These are phyloP conservation scores for Puntigrus tetrazona DNA, from an alignment of 2,113 vertebrate genomes.

Conservation along the genomic window DNA sequence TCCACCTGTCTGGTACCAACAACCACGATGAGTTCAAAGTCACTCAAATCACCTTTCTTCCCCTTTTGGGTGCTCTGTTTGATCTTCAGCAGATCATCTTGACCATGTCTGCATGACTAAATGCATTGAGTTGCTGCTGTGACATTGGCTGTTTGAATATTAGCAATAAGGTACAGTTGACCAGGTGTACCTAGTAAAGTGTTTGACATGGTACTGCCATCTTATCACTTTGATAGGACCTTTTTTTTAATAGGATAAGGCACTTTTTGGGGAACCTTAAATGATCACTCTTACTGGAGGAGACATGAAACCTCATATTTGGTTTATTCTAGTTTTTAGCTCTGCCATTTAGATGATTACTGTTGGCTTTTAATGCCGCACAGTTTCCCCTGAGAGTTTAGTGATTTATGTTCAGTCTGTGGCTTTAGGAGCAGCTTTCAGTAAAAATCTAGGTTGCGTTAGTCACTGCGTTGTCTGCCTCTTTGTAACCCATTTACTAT, in stretches of 20 bases:
- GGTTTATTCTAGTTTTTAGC: background rate
- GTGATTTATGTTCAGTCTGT: slow-evolving; percentile 34
- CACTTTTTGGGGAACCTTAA: background rate
- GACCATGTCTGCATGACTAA: too few relatives aligned
- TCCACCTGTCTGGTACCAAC: too few relatives aligned
- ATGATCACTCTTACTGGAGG: background rate
- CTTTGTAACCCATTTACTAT: slow-evolving; percentile 40
- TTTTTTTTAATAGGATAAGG: background rate
- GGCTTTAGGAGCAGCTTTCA: slow-evolving; percentile 33
- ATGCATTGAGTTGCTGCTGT: too few relatives aligned
- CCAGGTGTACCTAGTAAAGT: too few relatives aligned
- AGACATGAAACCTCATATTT: background rate
- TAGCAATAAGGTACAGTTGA: too few relatives aligned
- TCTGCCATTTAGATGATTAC: background rate
- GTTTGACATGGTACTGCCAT: background rate
- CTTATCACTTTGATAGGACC: background rate
- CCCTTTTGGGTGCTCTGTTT: too few relatives aligned
- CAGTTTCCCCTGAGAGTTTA: slow-evolving; percentile 13
- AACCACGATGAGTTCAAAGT: too few relatives aligned
- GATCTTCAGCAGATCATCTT: too few relatives aligned
- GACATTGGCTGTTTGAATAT: too few relatives aligned
- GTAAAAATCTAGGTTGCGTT: slow-evolving; percentile 40
- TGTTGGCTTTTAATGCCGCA: background rate
- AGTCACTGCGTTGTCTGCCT: slow-evolving; percentile 22
- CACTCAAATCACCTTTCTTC: too few relatives aligned